phyloP scores from a whole-genome alignment of 2,113 vertebrate genomes.

The Martes martes region DNA sequence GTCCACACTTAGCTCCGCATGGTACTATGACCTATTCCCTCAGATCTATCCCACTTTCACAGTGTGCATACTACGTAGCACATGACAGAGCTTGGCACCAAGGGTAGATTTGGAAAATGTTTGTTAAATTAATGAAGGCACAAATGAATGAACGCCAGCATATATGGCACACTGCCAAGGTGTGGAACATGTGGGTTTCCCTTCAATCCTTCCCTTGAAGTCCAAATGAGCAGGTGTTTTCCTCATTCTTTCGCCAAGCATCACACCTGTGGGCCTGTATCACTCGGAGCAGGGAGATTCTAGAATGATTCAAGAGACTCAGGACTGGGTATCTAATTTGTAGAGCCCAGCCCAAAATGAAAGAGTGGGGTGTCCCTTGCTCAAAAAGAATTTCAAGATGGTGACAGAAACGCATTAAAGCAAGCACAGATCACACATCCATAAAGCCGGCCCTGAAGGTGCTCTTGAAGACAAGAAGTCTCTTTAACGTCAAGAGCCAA shows the following conservation, averaged over 20 bases:
- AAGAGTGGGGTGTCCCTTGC: not conserved
- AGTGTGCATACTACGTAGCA: too few relatives aligned
- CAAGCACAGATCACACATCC: not conserved
- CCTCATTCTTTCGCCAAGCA: not conserved
- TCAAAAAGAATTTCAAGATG: constrained; percentile 7
- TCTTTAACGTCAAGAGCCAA: not conserved
- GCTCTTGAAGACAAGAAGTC: not conserved
- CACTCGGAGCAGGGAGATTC: not conserved
- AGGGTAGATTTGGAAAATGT: not conserved
- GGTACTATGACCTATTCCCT: not conserved
- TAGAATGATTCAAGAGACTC: not conserved
- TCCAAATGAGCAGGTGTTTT: not conserved
- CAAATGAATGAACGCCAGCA: not conserved
- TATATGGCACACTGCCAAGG: not conserved
- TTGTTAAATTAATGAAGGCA: not conserved
- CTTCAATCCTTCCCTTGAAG: not conserved
- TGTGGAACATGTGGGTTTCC: not conserved
- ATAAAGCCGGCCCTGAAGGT: not conserved
- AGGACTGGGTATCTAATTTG: not conserved
- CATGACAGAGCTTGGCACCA: not conserved
- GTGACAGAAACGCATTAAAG: not conserved
- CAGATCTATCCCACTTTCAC: not conserved
- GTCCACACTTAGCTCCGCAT: not conserved
- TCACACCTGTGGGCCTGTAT: not conserved
- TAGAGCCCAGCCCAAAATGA: not conserved